Evolutionary conservation across 1,140 invertebrate species (phyloP).

Genomic region (Drosophila insularis): DNA sequence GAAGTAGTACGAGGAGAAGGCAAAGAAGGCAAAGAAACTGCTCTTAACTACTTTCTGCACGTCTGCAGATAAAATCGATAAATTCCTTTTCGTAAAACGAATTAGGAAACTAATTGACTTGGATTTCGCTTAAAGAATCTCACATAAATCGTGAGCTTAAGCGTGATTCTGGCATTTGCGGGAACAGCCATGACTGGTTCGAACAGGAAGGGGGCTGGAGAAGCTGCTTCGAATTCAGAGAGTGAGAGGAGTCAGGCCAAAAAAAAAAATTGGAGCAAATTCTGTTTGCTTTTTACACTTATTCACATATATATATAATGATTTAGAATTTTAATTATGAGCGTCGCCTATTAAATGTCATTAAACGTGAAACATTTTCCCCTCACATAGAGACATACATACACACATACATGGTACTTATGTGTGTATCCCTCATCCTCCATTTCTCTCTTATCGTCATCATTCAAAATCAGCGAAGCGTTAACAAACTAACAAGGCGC

Average conservation of each 20-base stretch:
- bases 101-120: constrained; percentile 81
- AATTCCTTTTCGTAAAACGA: constrained; percentile 80
- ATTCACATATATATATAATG: constrained; percentile 37
- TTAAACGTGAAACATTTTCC: constrained; percentile 66
- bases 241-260: constrained; percentile 18
- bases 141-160: constrained; percentile 80
- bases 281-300: constrained; percentile 21
- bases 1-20: not conserved
- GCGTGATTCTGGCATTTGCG: constrained; percentile 70
- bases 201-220: not conserved
- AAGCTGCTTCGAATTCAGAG: no score
- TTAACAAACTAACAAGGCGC: constrained; percentile 74
- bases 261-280: constrained; percentile 40
- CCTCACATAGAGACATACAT: not conserved
- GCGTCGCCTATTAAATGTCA: constrained; percentile 70
- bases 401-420: no score
- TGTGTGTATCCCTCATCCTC: not conserved
- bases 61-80: constrained; percentile 80
- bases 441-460: constrained; percentile 31
- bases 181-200: constrained; percentile 1
- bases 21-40: constrained; percentile 47
- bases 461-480: constrained; percentile 66
- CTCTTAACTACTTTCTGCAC: constrained; percentile 79
- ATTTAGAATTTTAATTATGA: constrained; percentile 73
- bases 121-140: constrained; percentile 80